A percentile compares a stretch with the other conserved stretches of the same genome.
phyloP scores from a whole-genome alignment of 2,113 vertebrate species.

The Xiphophorus couchianus region DNA sequence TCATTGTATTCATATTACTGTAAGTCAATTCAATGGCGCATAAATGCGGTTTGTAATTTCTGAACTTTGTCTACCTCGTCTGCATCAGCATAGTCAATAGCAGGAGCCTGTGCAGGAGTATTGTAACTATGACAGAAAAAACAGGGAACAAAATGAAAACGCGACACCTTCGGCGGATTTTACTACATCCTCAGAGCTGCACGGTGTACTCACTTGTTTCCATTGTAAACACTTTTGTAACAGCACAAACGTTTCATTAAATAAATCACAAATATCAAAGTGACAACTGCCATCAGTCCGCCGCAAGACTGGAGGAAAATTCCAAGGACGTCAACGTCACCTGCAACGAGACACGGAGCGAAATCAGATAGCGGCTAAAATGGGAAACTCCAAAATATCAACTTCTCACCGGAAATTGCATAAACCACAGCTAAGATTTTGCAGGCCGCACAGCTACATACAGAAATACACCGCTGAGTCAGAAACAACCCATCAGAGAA shows the following conservation, averaged over 20 bases:
- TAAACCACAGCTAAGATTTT: too few relatives aligned
- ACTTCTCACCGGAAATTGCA: too few relatives aligned
- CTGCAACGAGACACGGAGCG: slow-evolving; percentile 71
- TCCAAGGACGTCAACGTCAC: slow-evolving; percentile 90
- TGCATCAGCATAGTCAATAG: slow-evolving; percentile 88
- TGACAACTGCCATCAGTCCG: slow-evolving; percentile 81
- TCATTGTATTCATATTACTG: neutral
- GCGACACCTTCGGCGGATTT: neutral
- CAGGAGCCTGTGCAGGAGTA: slow-evolving; percentile 84
- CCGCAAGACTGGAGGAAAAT: slow-evolving; percentile 88
- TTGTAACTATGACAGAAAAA: slow-evolving; percentile 84
- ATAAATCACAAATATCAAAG: slow-evolving; percentile 85
- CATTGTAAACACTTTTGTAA: slow-evolving; percentile 83
- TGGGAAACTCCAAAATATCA: neutral
- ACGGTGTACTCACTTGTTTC: slow-evolving; percentile 85
- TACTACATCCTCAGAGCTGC: neutral
- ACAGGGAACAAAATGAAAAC: neutral
- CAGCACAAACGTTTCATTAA: slow-evolving; percentile 89
- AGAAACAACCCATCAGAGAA: too few relatives aligned
- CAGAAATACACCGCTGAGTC: too few relatives aligned
- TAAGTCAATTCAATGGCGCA: neutral
- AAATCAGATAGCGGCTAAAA: neutral
- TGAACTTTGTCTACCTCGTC: slow-evolving; percentile 86
- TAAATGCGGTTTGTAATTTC: neutral
- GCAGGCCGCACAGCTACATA: too few relatives aligned